A percentile compares a stretch with the other conserved stretches of the same genome.
Conservation (phyloP, 1,140 invertebrate genomes). For the Cherax destructor region DNA sequence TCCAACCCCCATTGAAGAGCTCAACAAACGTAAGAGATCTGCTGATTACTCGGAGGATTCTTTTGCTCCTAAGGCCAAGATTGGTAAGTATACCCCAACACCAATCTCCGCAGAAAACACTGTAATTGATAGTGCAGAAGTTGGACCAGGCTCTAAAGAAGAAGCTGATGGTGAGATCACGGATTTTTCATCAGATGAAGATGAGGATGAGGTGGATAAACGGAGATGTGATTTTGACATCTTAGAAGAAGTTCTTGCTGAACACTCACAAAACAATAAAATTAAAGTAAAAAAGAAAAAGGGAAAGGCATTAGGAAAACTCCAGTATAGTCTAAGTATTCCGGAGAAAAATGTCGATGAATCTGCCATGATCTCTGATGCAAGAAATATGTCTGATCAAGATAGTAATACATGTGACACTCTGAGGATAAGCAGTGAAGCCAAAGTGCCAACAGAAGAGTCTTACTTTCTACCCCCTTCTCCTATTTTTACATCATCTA, state of each 20-base stretch:
- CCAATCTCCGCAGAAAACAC: background rate
- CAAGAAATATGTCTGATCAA: conserved; percentile 34
- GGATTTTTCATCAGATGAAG: conserved; percentile 73
- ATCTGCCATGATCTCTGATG: conserved; percentile 47
- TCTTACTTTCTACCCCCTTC: conserved; percentile 64
- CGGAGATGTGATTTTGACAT: conserved; percentile 75
- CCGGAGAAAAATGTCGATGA: conserved; percentile 36
- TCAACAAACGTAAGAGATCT: conserved; percentile 76
- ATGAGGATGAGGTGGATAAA: conserved; percentile 47
- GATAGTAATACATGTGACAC: conserved; percentile 36
- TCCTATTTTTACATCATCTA: conserved; percentile 66
- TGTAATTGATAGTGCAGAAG: background rate
- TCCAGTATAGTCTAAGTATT: conserved; percentile 50
- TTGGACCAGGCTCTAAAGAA: conserved; percentile 2
- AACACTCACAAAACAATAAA: conserved; percentile 69
- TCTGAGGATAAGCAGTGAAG: conserved; percentile 71
- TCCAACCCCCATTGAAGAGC: conserved; percentile 80
- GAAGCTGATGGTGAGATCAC: conserved; percentile 73
- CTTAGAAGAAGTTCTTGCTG: conserved; percentile 75
- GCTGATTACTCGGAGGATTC: background rate
- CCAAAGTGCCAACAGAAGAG: conserved; percentile 43
- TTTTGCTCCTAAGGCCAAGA: conserved; percentile 38
- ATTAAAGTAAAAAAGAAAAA: conserved; percentile 59
- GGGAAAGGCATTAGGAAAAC: conserved; percentile 41
- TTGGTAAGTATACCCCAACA: conserved; percentile 53